Conservation (phyloP, 2,113 vertebrate species). For the Vimba vimba region DNA sequence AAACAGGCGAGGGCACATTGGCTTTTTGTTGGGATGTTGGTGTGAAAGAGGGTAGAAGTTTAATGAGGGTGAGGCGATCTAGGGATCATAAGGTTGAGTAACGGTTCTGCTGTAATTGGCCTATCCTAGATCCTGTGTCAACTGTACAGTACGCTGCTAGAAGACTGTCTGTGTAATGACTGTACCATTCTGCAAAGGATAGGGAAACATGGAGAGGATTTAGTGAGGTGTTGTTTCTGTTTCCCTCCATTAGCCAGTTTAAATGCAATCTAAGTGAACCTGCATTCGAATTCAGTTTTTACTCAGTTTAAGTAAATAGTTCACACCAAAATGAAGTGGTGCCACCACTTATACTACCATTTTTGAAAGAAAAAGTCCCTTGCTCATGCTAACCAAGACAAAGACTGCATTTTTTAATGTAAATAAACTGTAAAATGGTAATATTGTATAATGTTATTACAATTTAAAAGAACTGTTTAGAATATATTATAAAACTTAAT, state of each 20-base stretch:
- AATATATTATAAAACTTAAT: too few species aligned
- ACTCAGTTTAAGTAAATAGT: neutral
- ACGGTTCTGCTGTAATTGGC: conserved; percentile 56
- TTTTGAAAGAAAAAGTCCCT: too few species aligned
- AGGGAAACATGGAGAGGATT: neutral
- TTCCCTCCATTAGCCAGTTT: neutral
- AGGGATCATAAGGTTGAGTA: conserved; percentile 42
- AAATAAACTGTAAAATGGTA: too few species aligned
- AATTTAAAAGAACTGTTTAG: too few species aligned
- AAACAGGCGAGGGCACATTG: neutral
- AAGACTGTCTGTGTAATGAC: conserved; percentile 42
- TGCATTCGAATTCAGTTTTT: neutral
- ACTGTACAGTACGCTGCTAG: conserved; percentile 19
- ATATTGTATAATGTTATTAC: too few species aligned
- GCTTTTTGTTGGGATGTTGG: conserved; percentile 11
- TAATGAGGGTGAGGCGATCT: conserved; percentile 44
- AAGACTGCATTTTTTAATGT: too few species aligned
- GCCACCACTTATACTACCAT: too few species aligned
- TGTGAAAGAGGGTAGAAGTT: conserved; percentile 37
- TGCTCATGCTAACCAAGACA: too few species aligned
- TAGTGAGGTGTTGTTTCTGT: neutral
- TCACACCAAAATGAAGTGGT: neutral
- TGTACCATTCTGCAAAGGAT: conserved; percentile 11
- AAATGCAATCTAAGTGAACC: neutral
- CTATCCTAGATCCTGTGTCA: conserved; percentile 39